These are phyloP conservation scores for Dermochelys coriacea DNA, from an alignment of 2,797 vertebrate genomes.

Conservation along the genomic window DNA sequence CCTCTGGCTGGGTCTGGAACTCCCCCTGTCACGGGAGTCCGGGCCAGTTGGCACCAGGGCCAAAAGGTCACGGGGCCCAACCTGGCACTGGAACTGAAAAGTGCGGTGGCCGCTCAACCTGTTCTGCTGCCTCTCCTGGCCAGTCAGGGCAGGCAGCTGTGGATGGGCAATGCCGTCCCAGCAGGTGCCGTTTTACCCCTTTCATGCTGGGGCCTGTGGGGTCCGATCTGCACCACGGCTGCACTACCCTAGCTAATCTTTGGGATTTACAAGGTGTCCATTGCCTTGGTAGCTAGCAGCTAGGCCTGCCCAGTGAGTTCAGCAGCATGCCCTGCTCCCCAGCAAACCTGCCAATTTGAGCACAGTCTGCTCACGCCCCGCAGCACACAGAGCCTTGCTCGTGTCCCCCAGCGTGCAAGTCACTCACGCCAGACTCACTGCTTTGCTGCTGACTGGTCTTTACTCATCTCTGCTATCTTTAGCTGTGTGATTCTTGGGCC, in stretches of 20 bases:
- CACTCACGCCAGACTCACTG: not conserved
- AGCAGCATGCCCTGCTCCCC: no score
- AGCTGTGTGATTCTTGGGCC: not conserved
- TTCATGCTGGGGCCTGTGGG: not conserved
- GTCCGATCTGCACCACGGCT: not conserved
- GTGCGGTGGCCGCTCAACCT: no score
- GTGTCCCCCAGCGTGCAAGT: fast-evolving
- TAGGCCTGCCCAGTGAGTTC: no score
- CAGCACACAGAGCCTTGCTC: no score
- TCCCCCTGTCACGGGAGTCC: no score
- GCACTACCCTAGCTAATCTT: no score
- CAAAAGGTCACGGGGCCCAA: not conserved
- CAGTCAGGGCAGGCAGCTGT: not conserved
- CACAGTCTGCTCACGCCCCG: no score
- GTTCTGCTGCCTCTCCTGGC: not conserved
- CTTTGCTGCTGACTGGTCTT: not conserved
- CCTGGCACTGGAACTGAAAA: not conserved
- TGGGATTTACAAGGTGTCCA: no score
- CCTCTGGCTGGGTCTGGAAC: not conserved
- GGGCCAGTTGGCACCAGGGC: not conserved
- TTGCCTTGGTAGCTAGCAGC: not conserved
- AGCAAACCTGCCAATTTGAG: not conserved
- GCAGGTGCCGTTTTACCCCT: no score
- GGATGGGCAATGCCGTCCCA: fast-evolving
- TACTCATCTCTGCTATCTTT: not conserved